phyloP scores from a whole-genome alignment of 2,113 vertebrate genomes.

The Ophthalmolycus amberensis region DNA sequence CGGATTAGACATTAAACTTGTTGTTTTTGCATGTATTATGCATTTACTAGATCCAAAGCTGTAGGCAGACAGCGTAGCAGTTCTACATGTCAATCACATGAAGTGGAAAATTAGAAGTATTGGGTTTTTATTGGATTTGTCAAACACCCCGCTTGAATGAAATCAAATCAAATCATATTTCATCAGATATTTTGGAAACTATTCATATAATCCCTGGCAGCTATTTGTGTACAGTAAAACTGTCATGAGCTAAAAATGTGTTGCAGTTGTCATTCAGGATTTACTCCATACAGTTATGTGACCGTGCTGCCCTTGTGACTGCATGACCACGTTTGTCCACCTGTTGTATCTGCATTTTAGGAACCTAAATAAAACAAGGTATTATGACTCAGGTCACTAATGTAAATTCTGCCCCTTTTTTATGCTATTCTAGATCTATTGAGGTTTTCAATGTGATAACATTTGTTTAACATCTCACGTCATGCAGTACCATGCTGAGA shows the following conservation, averaged over 20 bases:
- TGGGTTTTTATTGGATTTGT: neutral
- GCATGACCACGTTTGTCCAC: slow-evolving; percentile 5
- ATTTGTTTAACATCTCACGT: neutral
- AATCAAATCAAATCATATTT: neutral
- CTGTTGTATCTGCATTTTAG: slow-evolving; percentile 18
- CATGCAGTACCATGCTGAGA: slow-evolving; percentile 92
- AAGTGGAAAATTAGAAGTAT: neutral
- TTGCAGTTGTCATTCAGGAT: slow-evolving; percentile 45
- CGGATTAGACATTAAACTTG: neutral
- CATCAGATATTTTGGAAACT: neutral
- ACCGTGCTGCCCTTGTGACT: slow-evolving; percentile 2
- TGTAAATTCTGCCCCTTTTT: neutral
- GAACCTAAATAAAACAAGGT: neutral
- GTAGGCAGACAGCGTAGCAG: neutral
- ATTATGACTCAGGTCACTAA: neutral
- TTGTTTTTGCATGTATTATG: neutral
- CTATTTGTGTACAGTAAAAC: slow-evolving; percentile 41
- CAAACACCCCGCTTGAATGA: neutral
- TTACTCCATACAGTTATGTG: slow-evolving; percentile 15
- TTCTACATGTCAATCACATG: neutral
- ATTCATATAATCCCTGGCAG: slow-evolving; percentile 1
- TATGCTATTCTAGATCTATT: neutral
- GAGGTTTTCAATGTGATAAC: neutral
- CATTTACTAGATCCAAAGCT: neutral
- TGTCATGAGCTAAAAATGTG: slow-evolving; percentile 50